Evolutionary conservation across 2,888 invertebrate species (phyloP), one percentile per base, ranked within the genome.

Genomic region (Philonicus albiceps): DNA sequence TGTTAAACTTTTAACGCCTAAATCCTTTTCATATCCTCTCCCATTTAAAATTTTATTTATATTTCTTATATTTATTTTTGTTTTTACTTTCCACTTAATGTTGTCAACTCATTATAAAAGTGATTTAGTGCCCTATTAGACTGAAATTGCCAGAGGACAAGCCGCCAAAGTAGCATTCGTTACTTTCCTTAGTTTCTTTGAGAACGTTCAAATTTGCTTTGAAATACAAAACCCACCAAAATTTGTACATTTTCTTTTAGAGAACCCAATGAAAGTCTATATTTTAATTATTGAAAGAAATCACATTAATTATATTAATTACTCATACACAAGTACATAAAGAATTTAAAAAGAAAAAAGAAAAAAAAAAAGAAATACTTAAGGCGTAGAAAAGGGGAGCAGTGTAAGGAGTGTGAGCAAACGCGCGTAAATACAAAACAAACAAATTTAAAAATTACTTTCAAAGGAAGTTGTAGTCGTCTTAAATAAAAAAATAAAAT

Each of bases 191-290:
- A 73, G 30, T 84, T 84, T 84, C 49, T 84, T 84, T 73, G 84
- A 73, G 13, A 40, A 27, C 43, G 22, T 84, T 84, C 73, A 72
- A 84, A 84, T 84, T 84, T 84, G 40, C 7, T 84, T 84, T 84
- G 73, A 84, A n/a, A 84, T 73, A 84, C 37, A 84, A n/a, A n/a
- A 84, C 84, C 84, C 84, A 84, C 84, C 84, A 85, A 85, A 85
- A 75, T 53, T 64, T 84, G 72, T 53, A 85, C 74, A 75, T 53
- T 85, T 85, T 74, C 30, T 75, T 85, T 73, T 73, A 73, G 34
- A 53, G 49, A 85, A 85, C 43, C 49, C 34, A 49, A 85, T 75
- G n/a, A 75, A 85, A 53, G 22, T 85, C 53, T 85, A 75, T 85
- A 85, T 85, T 85, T 85, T 49, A 75, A 53, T 85, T 85, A 85